Base-by-base conservation (phyloP, 2,888 invertebrate genomes). In the Laspeyria flexula region DNA sequence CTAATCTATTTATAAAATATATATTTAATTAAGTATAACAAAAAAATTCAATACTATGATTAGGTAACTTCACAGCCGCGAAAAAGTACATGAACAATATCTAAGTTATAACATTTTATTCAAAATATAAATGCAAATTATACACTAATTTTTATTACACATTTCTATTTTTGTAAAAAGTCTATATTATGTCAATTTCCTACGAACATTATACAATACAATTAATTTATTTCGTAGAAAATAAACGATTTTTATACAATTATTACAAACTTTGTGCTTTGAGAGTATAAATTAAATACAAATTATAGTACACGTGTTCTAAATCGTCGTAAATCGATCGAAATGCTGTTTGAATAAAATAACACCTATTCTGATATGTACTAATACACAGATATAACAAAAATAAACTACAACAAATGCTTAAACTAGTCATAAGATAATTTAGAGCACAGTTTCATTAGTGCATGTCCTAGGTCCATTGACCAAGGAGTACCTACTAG, bases 381-480 rank as follows among this genome's bases (percentile, higher is more conserved):
- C 55, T 58, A 64, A 59, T n/a, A 55, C 33, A 7, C 57, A 59
- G 27, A 64, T 9, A 43, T 43, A 68, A 71, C 42, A 43, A 50
- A 47, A 34, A 45, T 39, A 47, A 56, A 59, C 23, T 54, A 47
- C 40, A n/a, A n/a, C 58, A 53, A 55, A 50, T 39, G 12, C 12
- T 60, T 44, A 66, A n/a, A 34, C 31, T 62, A 57, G 10, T 58
- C 57, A 61, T 62, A 62, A 58, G 48, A 56, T 11, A 27, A 29
- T 70, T 73, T 95, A 96, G 65, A 96, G 94, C 62, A 96, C 96
- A 43, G 96, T 97, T 93, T 97, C 97, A 77, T 96, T 96, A 27
- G 96, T 96, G 83, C 96, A 96, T 1, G 96, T 96, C 67, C 96
- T 93, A 47, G 96, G 96, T 3, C 96, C 96, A 77, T 97, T 96